Evolutionary conservation across 2,797 vertebrate genomes (phyloP).

Genomic region (Cynopterus sphinx): DNA sequence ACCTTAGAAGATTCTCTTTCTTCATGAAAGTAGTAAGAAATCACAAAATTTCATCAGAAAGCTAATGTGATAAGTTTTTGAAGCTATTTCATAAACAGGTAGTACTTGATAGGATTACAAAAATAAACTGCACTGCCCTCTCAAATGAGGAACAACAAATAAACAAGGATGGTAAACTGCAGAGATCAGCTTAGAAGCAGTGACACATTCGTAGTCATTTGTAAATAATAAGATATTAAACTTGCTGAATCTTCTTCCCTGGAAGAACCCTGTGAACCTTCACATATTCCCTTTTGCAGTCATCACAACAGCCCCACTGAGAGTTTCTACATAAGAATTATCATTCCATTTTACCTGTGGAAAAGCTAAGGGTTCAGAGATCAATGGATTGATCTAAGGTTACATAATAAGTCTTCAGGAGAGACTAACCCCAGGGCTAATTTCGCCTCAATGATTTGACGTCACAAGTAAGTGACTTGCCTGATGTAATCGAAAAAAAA

Average conservation of each 20-base stretch:
- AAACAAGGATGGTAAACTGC: neutral
- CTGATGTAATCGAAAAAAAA: slow-evolving; percentile 36
- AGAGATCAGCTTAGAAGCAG: neutral
- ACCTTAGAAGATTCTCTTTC: slow-evolving; percentile 4
- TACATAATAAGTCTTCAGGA: neutral
- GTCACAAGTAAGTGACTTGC: slow-evolving; percentile 3
- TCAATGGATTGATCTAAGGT: neutral
- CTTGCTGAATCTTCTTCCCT: neutral
- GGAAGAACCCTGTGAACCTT: neutral
- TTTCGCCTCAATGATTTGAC: slow-evolving; percentile 1
- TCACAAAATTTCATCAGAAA: slow-evolving; percentile 1
- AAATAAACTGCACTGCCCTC: neutral
- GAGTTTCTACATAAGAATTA: neutral
- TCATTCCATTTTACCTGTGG: neutral
- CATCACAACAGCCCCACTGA: neutral
- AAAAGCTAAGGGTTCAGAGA: slow-evolving; percentile 24
- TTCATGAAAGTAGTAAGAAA: neutral
- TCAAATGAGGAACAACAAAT: slow-evolving; percentile 30
- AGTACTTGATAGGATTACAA: neutral
- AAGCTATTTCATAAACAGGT: slow-evolving; percentile 38
- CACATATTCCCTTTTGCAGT: neutral
- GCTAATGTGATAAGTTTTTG: neutral
- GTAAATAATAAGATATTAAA: slow-evolving; percentile 20
- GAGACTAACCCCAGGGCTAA: neutral
- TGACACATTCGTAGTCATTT: neutral